Evolutionary conservation across 1,140 invertebrate species (phyloP), one percentile per base, ranked within the genome.

Genomic region (Vollenhovia emeryi): DNA sequence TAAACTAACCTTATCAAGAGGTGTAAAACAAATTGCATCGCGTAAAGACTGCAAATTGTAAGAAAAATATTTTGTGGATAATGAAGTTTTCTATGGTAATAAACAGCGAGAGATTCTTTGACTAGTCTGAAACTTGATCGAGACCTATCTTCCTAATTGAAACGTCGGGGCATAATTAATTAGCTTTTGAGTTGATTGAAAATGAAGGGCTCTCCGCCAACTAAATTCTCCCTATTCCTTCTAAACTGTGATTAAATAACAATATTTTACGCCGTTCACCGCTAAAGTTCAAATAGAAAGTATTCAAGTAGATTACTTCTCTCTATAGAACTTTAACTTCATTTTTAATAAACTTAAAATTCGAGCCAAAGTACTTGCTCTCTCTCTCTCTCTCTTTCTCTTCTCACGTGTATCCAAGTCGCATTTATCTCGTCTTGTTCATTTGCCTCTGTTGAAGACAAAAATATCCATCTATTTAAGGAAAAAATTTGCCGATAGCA

Each of bases 381-480:
- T 52, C n/a, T 27, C 43, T n/a, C n/a, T n/a, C n/a, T n/a, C 8
- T 73, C 55, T 52, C n/a, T 27, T 24, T n/a, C n/a, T n/a, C n/a
- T n/a, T n/a, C 7, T 76, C 24, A 40, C 24, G 13, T 55, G 40
- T 55, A 55, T 57, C 33, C 13, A 21, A 27, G 11, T 64, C n/a
- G 18, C 15, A 27, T 43, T 62, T 43, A 45, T 62, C 7, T 33
- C 24, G 24, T 76, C 24, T 48, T 18, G 18, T 59, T 59, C 36
- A 33, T 75, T 75, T 27, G 30, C 21, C 40, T n/a, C 27, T 48
- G 27, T 30, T 50, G 13, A 48, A 36, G 59, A 64, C 48, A 78
- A 78, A 78, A 50, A 13, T 36, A 33, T 36, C 9, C 9, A 60
- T 78, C 30, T 78, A 64, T 78, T 78, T 78, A 78, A 64, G 4